These are phyloP conservation scores for Spilogale gracilis DNA, from an alignment of 2,113 vertebrate genomes.

Conservation along the genomic window DNA sequence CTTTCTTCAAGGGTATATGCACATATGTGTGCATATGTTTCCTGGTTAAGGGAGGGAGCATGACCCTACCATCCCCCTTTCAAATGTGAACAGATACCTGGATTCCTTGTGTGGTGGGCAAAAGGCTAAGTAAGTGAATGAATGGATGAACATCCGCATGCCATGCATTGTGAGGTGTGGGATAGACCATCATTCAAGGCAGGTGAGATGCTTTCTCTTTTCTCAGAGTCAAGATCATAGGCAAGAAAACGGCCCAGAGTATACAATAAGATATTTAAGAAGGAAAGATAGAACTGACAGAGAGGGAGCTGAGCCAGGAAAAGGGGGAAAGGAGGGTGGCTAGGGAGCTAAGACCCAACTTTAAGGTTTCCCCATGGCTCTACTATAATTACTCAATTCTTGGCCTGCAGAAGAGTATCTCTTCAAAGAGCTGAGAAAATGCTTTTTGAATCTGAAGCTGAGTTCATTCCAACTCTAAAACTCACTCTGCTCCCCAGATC, in stretches of 20 bases:
- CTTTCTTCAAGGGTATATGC: neutral
- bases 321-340: neutral
- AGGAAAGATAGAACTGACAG: neutral
- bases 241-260: neutral
- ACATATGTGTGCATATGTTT: neutral
- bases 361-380: neutral
- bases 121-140: neutral
- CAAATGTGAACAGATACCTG: neutral
- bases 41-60: neutral
- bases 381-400: neutral
- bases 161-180: neutral
- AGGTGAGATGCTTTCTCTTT: neutral
- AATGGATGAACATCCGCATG: too few relatives aligned
- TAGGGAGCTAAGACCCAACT: neutral
- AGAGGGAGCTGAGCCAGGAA: neutral
- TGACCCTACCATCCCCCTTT: rapidly evolving
- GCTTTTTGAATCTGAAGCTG: neutral
- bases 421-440: neutral
- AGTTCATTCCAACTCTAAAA: too few relatives aligned
- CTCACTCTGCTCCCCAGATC: neutral
- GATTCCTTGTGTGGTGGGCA: neutral
- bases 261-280: neutral
- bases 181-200: too few relatives aligned
- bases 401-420: neutral
- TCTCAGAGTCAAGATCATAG: neutral